A percentile compares a stretch with the other conserved stretches of the same genome.
phyloP scores from a whole-genome alignment of 1,140 invertebrate genomes.

The Drosophila triauraria region DNA sequence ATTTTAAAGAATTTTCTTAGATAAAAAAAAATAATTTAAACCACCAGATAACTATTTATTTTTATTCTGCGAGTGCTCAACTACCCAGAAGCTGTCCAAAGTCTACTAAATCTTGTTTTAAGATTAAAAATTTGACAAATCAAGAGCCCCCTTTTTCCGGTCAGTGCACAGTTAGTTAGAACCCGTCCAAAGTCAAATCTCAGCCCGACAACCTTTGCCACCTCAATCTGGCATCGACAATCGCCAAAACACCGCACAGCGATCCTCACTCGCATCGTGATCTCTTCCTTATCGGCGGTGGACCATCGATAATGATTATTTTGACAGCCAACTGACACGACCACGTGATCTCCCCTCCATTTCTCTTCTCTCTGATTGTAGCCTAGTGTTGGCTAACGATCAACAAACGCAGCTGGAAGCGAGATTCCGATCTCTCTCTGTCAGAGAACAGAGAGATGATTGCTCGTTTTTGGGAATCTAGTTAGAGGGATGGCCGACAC shows the following conservation, averaged over 20 bases:
- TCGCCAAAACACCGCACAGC: slow-evolving; percentile 5
- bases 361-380: slow-evolving; percentile 1
- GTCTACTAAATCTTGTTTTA: not conserved
- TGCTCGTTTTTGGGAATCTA: slow-evolving; percentile 50
- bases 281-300: slow-evolving; percentile 30
- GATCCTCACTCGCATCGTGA: slow-evolving; percentile 39
- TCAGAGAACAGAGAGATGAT: slow-evolving; percentile 15
- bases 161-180: not conserved
- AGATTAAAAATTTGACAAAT: not conserved
- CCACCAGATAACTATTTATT: no score
- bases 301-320: slow-evolving; percentile 60
- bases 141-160: not conserved
- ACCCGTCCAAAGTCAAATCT: slow-evolving; percentile 33
- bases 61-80: no score
- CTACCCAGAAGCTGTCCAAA: no score
- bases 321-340: slow-evolving; percentile 67
- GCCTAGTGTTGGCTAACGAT: slow-evolving; percentile 66
- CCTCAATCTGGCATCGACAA: slow-evolving; percentile 21
- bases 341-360: slow-evolving; percentile 16
- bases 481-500: slow-evolving; percentile 51
- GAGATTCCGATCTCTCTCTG: slow-evolving; percentile 16
- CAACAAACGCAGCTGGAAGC: slow-evolving; percentile 39
- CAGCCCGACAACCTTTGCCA: slow-evolving; percentile 26
- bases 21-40: no score
- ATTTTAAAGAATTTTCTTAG: not conserved